Evolutionary conservation across 2,797 vertebrate genomes (phyloP).

Genomic region (Orestias chungarensis): DNA sequence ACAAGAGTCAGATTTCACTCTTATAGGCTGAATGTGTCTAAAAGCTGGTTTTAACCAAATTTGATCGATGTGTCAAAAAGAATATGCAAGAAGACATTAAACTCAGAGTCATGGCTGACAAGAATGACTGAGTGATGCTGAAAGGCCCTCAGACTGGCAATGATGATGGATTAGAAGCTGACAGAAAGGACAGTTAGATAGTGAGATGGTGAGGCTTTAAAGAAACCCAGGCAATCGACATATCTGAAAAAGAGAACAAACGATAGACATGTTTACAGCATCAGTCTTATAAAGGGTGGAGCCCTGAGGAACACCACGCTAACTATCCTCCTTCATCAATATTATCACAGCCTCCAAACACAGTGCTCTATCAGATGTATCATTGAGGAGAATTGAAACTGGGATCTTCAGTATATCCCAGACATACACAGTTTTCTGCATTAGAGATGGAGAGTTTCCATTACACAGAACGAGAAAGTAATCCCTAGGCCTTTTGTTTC

Average conservation of each 20-base stretch:
- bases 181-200: conserved; percentile 4
- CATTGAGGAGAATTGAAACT: not conserved
- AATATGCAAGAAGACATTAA: conserved; percentile 12
- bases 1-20: conserved; percentile 16
- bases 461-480: no score
- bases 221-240: not conserved
- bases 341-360: no score
- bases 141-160: conserved; percentile 19
- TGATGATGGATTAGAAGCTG: conserved; percentile 2
- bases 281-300: not conserved
- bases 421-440: not conserved
- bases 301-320: conserved; percentile 7
- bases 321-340: not conserved
- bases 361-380: no score
- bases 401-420: not conserved
- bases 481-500: no score
- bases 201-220: not conserved
- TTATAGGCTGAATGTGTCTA: not conserved
- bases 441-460: not conserved
- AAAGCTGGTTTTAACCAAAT: conserved; percentile 15
- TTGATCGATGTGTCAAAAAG: conserved; percentile 15
- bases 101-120: not conserved
- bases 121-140: conserved; percentile 22
- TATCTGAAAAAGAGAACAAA: not conserved
- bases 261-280: not conserved